phyloP scores from a whole-genome alignment of 2,888 invertebrate species.

The Myopa testacea region DNA sequence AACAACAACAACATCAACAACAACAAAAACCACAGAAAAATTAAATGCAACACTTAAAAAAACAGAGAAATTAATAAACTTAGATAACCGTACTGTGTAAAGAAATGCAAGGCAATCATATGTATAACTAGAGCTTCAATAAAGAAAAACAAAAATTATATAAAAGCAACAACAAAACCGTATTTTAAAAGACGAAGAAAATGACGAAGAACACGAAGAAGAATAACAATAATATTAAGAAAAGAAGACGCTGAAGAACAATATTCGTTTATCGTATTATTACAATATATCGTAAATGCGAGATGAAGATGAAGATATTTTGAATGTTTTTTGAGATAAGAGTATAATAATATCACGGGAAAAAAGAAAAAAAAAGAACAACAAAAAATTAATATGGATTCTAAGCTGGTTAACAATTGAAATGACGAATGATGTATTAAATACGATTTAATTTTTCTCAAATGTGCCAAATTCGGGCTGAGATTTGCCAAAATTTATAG shows the following conservation, averaged over 20 bases:
- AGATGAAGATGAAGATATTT: slow-evolving; percentile 37
- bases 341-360: background rate
- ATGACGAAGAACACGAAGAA: slow-evolving; percentile 50
- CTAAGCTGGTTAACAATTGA: no score
- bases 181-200: no score
- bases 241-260: slow-evolving; percentile 39
- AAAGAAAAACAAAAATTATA: slow-evolving; percentile 43
- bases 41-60: slow-evolving; percentile 28
- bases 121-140: slow-evolving; percentile 68
- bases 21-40: background rate
- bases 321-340: background rate
- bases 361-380: background rate
- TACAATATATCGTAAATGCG: slow-evolving; percentile 36
- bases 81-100: slow-evolving; percentile 56
- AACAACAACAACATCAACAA: background rate
- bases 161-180: slow-evolving; percentile 39
- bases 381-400: slow-evolving; percentile 11
- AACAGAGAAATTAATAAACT: slow-evolving; percentile 46
- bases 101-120: slow-evolving; percentile 69
- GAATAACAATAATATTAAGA: background rate
- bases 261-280: slow-evolving; percentile 37
- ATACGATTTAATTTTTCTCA: background rate
- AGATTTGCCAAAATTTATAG: slow-evolving; percentile 19
- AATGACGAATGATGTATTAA: background rate
- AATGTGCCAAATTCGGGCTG: background rate